Conservation (phyloP, 2,113 vertebrate species). For the Zootoca vivipara region DNA sequence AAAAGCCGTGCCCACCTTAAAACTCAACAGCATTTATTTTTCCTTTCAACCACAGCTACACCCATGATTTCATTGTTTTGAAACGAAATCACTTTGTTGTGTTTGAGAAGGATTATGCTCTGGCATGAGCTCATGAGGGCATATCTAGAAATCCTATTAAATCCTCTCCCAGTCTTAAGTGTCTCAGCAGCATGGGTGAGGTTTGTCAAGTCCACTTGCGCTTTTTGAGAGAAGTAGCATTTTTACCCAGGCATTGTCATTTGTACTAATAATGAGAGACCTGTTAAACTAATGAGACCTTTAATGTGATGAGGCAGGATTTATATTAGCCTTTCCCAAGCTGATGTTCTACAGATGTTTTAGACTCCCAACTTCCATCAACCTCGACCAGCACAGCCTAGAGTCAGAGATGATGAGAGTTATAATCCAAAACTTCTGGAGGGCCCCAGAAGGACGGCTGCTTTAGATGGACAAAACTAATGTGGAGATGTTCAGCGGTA, state of each 20-base stretch:
- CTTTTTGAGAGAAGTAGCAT: constrained; percentile 54
- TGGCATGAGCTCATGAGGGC: constrained; percentile 69
- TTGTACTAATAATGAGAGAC: constrained; percentile 58
- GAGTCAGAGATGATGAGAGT: too few relatives aligned
- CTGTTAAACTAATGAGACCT: constrained; percentile 54
- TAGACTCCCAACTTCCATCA: too few relatives aligned
- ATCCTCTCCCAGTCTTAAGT: constrained; percentile 68
- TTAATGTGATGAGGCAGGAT: constrained; percentile 31
- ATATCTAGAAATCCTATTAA: constrained; percentile 78
- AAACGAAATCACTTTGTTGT: constrained; percentile 68
- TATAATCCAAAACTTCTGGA: too few relatives aligned
- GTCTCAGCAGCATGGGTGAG: constrained; percentile 59
- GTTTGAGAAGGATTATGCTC: constrained; percentile 72
- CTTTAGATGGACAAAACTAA: constrained; percentile 31
- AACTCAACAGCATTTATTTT: constrained; percentile 48
- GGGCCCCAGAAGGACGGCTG: too few relatives aligned
- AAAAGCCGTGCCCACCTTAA: constrained; percentile 29
- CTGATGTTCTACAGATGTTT: background rate
- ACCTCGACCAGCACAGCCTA: too few relatives aligned
- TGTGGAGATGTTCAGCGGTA: background rate
- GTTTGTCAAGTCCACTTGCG: constrained; percentile 38
- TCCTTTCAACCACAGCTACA: constrained; percentile 55
- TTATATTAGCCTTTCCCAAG: background rate
- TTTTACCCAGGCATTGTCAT: background rate
- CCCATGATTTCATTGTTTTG: constrained; percentile 46